Evolutionary conservation across 2,797 vertebrate genomes (phyloP), one percentile per base, ranked within the genome.

Genomic region (Rhinogobio ventralis): DNA sequence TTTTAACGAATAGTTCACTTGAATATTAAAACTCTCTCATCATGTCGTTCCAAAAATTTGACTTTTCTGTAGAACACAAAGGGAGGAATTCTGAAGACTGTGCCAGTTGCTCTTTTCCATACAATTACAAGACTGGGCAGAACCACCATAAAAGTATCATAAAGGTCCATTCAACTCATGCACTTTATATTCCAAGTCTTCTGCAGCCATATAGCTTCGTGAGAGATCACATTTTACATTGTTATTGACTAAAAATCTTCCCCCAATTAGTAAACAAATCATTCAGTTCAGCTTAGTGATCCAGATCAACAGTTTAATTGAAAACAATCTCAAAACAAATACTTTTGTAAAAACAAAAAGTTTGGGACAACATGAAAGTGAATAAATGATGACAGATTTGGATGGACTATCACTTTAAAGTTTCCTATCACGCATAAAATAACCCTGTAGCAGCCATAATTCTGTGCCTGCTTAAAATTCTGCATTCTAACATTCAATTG

Each of bases 41-140:
- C 33, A 19, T 62, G 33, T 4, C 2, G 0, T 30, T 39, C 7
- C 14, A 28, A 62, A 60, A 25, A 17, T 20, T 2, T 19, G 42
- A 1, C 36, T 39, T 57, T 76, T 76, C 75, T 62, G 39, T 10
- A 78, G 55, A 62, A 62, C 39, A 78, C 15, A 64, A 64, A 28
- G 13, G 33, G 51, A 39, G 55, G 19, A 20, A 62, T 62, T 62
- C n/a, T 62, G 74, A 76, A 78, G 8, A 62, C 36, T 45, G 39
- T 7, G 39, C 5, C 5, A 17, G 39, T 46, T 6, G 10, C 36
- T 45, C 7, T 62, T 62, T 62, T 64, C 75, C 57, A 62, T 25
- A 55, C 28, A 53, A 55, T 75, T 55, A 55, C 5, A 23, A 55
- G 30, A 55, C 10, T 20, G 49, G 28, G 5, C 30, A 36, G 13